These are phyloP conservation scores for Incurvaria masculella DNA, from an alignment of 2,888 invertebrate species.

Conservation along the genomic window DNA sequence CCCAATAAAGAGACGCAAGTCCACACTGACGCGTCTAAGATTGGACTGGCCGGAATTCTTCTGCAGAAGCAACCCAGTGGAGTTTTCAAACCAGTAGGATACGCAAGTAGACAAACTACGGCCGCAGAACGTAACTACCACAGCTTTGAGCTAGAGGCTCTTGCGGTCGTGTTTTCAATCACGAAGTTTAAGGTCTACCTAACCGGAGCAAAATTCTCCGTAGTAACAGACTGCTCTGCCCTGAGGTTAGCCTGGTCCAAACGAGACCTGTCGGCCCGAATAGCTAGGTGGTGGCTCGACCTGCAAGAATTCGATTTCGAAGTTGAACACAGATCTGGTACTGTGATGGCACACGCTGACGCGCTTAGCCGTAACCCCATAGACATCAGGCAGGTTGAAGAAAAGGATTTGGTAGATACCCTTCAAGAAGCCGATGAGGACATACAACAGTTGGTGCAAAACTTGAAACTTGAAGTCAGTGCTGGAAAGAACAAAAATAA, in stretches of 20 bases:
- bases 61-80: constrained; percentile 9
- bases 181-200: not conserved
- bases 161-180: not conserved
- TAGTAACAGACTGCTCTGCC: constrained; percentile 17
- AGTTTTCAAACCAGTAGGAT: constrained; percentile 13
- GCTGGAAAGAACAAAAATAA: too few relatives aligned
- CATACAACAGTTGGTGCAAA: too few relatives aligned
- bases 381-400: too few relatives aligned
- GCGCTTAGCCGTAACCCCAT: constrained; percentile 16
- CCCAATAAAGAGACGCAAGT: constrained; percentile 7
- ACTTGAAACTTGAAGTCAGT: too few relatives aligned
- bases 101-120: constrained; percentile 16
- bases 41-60: constrained; percentile 9
- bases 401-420: too few relatives aligned
- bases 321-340: constrained; percentile 17
- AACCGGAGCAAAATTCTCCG: constrained; percentile 1
- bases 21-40: constrained; percentile 10
- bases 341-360: constrained; percentile 19
- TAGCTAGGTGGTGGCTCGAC: constrained; percentile 20
- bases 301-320: constrained; percentile 18
- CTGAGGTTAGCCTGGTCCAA: constrained; percentile 16
- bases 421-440: too few relatives aligned
- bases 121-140: constrained; percentile 11
- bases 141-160: constrained; percentile 13
- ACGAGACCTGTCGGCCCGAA: constrained; percentile 14